Base-by-base conservation (phyloP, 2,113 vertebrate species). In the Gopherus flavomarginatus region DNA sequence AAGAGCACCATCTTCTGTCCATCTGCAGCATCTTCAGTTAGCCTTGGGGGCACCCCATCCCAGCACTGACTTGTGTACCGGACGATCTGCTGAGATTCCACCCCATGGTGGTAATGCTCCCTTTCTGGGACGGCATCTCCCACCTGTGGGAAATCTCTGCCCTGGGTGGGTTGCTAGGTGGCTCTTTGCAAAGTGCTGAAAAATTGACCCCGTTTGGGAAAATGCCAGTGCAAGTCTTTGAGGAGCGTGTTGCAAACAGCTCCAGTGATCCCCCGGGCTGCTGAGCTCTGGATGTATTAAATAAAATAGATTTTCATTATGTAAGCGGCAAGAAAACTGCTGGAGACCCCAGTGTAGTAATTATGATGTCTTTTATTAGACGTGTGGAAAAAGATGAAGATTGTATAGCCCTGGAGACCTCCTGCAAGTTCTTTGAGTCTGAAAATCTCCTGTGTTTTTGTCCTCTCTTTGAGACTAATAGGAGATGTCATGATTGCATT, bases 361-460 rank as follows among this genome's bases (percentile, higher is more conserved):
- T 77, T 87, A 83, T 35, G 53, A 82, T 87, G 79, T 87, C 62
- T 91, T 91, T 91, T 87, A 91, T 62, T 91, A 82, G 62, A 52
- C 4, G 35, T 57, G 44, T 69, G 79, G 81, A 87, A 75, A 84
- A 87, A 75, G 90, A 82, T 57, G 59, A 91, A 77, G 85, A 82
- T 82, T 52, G 35, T 29, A 24, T 44, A 52, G 62, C 79, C 35
- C 90, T 82, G 79, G 90, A 82, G 80, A 87, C 65, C 62, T 75
- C 90, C 35, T 35, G 54, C 13, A 49, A 81, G 38, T n/a, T 65
- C 89, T 91, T 69, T 53, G 57, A 54, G 62, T 29, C 62, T 31
- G 62, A 53, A 91, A 87, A 82, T 59, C 85, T 56, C 85, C 79
- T 82, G 84, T 79, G 62, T 59, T 87, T 83, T 83, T 57, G 78